Percentiles rank a stretch among this genome's conserved stretches.
Conservation (phyloP, 2,797 vertebrate genomes). For the Apodemus agrarius region DNA sequence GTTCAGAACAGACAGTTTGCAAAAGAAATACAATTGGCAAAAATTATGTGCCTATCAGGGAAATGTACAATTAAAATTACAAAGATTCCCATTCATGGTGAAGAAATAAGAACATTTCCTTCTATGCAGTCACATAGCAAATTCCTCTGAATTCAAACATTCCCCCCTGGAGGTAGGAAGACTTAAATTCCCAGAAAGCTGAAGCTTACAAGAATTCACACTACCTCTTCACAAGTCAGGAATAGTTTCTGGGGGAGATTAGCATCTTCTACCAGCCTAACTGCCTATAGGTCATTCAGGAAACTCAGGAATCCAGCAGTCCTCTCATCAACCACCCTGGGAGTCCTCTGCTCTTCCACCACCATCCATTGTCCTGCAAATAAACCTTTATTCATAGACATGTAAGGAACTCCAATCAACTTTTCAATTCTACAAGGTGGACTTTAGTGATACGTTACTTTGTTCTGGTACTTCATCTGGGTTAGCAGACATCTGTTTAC, state of each 20-base stretch:
- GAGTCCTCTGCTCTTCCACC: no score
- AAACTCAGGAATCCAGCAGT: not conserved
- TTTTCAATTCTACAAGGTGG: not conserved
- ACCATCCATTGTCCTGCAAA: not conserved
- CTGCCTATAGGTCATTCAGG: not conserved
- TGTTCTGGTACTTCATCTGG: not conserved
- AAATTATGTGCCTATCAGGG: not conserved
- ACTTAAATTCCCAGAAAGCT: not conserved
- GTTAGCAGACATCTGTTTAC: not conserved
- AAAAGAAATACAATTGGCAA: not conserved
- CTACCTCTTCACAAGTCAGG: not conserved
- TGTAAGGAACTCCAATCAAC: not conserved
- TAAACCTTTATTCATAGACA: not conserved
- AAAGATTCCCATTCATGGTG: not conserved
- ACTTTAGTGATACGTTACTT: not conserved
- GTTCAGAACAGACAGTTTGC: not conserved
- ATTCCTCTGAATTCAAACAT: not conserved
- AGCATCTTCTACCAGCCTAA: no score
- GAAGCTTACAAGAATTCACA: not conserved
- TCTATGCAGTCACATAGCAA: not conserved
- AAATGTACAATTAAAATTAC: not conserved
- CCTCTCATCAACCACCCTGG: not conserved
- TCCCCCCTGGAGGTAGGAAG: not conserved
- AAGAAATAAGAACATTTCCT: not conserved
- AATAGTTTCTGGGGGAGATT: not conserved